Evolutionary conservation across 2,888 invertebrate genomes (phyloP), one percentile per base, ranked within the genome.

Genomic region (Leptinotarsa juncta): DNA sequence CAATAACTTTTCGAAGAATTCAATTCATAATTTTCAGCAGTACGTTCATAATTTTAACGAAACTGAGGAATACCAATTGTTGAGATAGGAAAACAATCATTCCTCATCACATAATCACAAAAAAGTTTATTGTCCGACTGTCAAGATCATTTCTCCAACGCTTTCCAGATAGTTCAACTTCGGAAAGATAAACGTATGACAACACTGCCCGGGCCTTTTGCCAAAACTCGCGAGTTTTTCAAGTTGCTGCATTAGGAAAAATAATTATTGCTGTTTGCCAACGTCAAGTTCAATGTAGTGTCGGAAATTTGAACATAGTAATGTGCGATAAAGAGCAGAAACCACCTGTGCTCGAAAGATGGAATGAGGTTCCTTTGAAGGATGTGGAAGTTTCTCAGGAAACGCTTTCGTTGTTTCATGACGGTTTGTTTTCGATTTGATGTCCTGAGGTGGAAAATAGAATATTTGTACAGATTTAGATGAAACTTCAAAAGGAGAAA

Each of bases 241-340:
- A 62, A 32, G 15, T n/a, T 42, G 62, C 42, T 42, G n/a, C 32
- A 32, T 32, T 62, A 42, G n/a, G 32, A 62, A 62, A 62, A 62
- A 62, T 62, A 62, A 62, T 62, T 62, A 62, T 62, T 62, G 62
- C 62, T 62, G 62, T 62, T 62, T 62, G 62, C 62, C 15, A 62
- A 62, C 62, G 26, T 62, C 62, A 32, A 62, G 42, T 62, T 62
- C 62, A 62, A 62, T 62, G 62, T 62, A 42, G 62, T 32, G 62
- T 26, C 12, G 62, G n/a, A 62, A 62, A 62, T 32, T 26, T 62
- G 42, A 62, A 62, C 15, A 32, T 26, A 7, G 42, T 62, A 42
- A 62, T 62, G 62, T n/a, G 62, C 62, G 32, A 62, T 62, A 62
- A 62, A 62, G 62, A 62, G 62, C 32, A 5, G 62, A 42, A 62